phyloP scores from a whole-genome alignment of 2,113 vertebrate genomes.

The Peromyscus maniculatus region DNA sequence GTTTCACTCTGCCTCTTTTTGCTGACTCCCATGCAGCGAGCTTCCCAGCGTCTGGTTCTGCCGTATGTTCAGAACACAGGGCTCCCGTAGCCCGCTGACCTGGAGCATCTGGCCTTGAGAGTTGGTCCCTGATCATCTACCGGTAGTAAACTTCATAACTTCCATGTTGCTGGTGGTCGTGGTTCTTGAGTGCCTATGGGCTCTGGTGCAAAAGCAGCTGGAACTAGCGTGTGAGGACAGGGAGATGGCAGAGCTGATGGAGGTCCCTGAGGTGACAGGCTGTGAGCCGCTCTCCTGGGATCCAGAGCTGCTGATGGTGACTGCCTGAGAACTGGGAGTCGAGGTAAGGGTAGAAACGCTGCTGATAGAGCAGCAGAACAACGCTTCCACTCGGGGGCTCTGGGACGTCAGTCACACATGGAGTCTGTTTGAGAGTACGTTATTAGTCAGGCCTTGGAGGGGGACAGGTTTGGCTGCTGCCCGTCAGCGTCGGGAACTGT shows the following conservation, averaged over 20 bases:
- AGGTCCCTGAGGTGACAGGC: constrained; percentile 45
- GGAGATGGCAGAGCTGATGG: constrained; percentile 80
- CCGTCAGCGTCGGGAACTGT: constrained; percentile 97
- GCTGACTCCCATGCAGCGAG: constrained; percentile 84
- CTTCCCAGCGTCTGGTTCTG: constrained; percentile 85
- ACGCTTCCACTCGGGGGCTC: constrained; percentile 96
- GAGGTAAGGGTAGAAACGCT: constrained; percentile 87
- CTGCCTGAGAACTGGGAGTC: constrained; percentile 91
- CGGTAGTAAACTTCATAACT: constrained; percentile 87
- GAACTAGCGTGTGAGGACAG: constrained; percentile 74
- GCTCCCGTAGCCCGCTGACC: constrained; percentile 83
- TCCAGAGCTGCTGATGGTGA: constrained; percentile 87
- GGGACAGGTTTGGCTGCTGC: constrained; percentile 94
- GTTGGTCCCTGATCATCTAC: constrained; percentile 83
- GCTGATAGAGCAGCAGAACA: constrained; percentile 93
- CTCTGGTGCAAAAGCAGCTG: constrained; percentile 88
- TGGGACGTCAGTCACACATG: constrained; percentile 95
- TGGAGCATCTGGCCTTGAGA: constrained; percentile 86
- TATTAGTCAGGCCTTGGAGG: constrained; percentile 93
- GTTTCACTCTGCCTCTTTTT: constrained; percentile 89
- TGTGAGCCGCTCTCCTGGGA: constrained; percentile 88
- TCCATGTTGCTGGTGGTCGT: constrained; percentile 88
- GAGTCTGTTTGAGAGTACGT: constrained; percentile 93
- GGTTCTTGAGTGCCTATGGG: constrained; percentile 88
- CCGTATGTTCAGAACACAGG: constrained; percentile 83